Conservation (phyloP, 2,113 vertebrate genomes). For the Lepus americanus region DNA sequence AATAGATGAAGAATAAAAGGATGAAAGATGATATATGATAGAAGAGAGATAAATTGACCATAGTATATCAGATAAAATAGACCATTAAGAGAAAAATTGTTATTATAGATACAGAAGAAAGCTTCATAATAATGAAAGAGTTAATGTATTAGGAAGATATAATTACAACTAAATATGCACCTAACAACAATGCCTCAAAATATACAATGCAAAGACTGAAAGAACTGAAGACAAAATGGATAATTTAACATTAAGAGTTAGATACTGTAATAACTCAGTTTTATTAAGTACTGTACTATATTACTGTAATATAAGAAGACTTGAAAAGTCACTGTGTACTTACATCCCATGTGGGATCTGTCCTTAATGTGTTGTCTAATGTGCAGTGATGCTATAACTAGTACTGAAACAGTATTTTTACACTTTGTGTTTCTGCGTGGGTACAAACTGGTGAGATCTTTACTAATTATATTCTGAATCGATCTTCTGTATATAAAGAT, state of each 20-base stretch:
- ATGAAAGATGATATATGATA: not conserved
- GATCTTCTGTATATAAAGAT: too few relatives aligned
- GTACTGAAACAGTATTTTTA: too few relatives aligned
- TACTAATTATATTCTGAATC: too few relatives aligned
- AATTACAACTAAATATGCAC: constrained; percentile 4
- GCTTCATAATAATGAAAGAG: not conserved
- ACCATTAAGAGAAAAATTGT: not conserved
- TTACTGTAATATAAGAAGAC: not conserved
- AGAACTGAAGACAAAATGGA: not conserved
- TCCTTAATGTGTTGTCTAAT: too few relatives aligned
- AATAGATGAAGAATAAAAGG: not conserved
- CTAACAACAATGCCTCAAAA: not conserved
- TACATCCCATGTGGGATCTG: too few relatives aligned
- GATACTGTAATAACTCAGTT: not conserved
- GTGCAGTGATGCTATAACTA: too few relatives aligned
- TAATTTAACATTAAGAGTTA: not conserved
- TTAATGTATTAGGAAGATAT: not conserved
- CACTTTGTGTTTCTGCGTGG: too few relatives aligned
- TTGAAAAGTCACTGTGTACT: not conserved
- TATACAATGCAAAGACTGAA: not conserved
- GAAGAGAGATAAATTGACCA: not conserved
- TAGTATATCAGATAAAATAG: not conserved
- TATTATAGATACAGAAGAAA: not conserved
- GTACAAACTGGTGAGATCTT: too few relatives aligned
- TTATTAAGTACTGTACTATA: not conserved